These are phyloP conservation scores for Phacellophora camtschatica DNA, from an alignment of 30 jellyfish, hydroid and myxozoan species.

Conservation along the genomic window DNA sequence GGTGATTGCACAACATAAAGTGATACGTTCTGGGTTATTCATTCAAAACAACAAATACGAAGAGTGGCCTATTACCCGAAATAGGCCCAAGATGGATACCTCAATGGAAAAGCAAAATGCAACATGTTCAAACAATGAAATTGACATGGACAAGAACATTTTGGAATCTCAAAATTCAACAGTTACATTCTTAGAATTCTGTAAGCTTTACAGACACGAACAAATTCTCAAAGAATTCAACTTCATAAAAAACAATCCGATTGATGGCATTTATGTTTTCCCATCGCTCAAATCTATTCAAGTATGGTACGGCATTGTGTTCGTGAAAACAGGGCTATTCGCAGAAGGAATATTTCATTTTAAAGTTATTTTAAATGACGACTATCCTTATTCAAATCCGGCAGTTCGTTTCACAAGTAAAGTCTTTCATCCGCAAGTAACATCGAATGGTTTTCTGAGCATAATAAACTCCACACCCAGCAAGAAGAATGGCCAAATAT, in stretches of 20 bases:
- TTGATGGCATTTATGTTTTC: conserved; percentile 82
- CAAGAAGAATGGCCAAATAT: conserved; percentile 15
- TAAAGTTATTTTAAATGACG: conserved; percentile 64
- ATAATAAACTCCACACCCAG: neutral
- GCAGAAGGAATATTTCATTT: conserved; percentile 90
- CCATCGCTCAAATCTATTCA: conserved; percentile 87
- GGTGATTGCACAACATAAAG: too few species aligned
- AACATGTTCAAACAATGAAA: too few species aligned
- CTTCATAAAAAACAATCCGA: conserved; percentile 20
- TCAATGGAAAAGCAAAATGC: too few species aligned
- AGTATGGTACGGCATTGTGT: conserved; percentile 89
- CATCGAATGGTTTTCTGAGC: conserved; percentile 64
- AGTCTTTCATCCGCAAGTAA: conserved; percentile 77
- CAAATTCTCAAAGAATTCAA: conserved; percentile 59
- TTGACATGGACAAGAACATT: too few species aligned
- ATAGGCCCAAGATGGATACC: too few species aligned
- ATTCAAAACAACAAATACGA: too few species aligned
- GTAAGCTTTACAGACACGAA: conserved; percentile 58
- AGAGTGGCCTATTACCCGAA: too few species aligned
- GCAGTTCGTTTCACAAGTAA: conserved; percentile 62
- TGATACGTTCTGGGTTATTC: too few species aligned
- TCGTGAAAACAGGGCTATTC: conserved; percentile 81
- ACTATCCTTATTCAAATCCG: conserved; percentile 79
- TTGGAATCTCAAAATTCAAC: too few species aligned
- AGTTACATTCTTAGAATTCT: conserved; percentile 39